Base-by-base conservation (phyloP, 2,888 invertebrate species). In the Mamestra brassicae region DNA sequence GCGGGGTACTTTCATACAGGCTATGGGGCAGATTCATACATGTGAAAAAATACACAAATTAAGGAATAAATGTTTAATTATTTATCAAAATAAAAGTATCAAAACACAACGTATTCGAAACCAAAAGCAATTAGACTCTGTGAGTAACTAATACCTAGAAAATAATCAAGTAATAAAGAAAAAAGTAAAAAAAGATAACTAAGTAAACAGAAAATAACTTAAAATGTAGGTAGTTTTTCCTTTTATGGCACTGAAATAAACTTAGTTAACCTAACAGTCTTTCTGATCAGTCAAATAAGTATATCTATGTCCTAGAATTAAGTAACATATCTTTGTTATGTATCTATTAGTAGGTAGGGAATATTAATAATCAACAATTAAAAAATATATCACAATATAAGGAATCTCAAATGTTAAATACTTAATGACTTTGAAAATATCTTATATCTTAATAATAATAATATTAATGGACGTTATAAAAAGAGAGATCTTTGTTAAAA, bases 401-500 rank as follows among this genome's bases (percentile, higher is more conserved):
- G 47, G 57, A 55, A 45, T 45, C 26, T 26, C 26, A 45, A 62
- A 62, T 26, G 26, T 45, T 62, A 62, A 45, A 13, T 10, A 62
- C 26, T 45, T 38, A 38, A 38, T 38, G 38, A 38, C 38, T 38
- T 38, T 38, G 38, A 38, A 10, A 45, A 8, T 34, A 63, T 63
- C 62, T 63, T 63, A 0, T n/a, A n/a, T n/a, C n/a, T n/a, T n/a
- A n/a, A 34, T 2, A 63, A 47, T 47, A 63, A 34, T 47, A 15
- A 63, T 47, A 63, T 64, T 64, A 64, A 50, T 64, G 64, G 6
- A 65, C 65, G 38, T 52, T 54, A 38, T 54, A 65, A 52, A 65
- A 36, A 65, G 54, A 54, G 17, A 65, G 36, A 54, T 55, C 54
- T 55, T 73, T 73, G 52, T n/a, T 54, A 34, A 65, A 65, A 58